These are phyloP conservation scores for Heliconius eleuchia DNA, from an alignment of 1,140 invertebrate species.

Conservation along the genomic window DNA sequence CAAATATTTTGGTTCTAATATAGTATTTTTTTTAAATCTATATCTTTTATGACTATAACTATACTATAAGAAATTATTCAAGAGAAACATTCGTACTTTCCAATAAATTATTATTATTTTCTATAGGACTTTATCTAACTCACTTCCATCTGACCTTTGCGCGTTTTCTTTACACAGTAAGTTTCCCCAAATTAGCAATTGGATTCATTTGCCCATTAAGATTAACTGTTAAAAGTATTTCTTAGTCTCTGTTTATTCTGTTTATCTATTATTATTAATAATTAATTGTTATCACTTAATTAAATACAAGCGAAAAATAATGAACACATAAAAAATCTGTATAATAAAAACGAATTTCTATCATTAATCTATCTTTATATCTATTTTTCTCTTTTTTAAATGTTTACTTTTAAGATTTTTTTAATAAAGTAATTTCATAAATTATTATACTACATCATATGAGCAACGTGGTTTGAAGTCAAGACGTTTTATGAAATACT, in stretches of 20 bases:
- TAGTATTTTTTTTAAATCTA: too few relatives aligned
- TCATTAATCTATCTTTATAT: too few relatives aligned
- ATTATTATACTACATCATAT: too few relatives aligned
- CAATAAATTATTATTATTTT: not conserved
- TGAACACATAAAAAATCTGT: too few relatives aligned
- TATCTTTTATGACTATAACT: not conserved
- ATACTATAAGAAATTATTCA: not conserved
- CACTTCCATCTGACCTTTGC: not conserved
- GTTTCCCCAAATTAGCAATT: constrained; percentile 1
- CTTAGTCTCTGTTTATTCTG: not conserved
- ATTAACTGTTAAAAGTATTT: not conserved
- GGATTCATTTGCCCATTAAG: not conserved
- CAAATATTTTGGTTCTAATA: not conserved
- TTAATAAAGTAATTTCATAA: too few relatives aligned
- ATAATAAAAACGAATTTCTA: too few relatives aligned
- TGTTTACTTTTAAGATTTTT: too few relatives aligned
- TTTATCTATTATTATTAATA: not conserved
- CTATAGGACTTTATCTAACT: not conserved
- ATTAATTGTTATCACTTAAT: too few relatives aligned
- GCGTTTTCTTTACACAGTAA: not conserved
- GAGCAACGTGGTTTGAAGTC: too few relatives aligned
- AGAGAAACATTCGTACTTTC: not conserved
- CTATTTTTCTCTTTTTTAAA: too few relatives aligned
- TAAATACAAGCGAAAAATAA: too few relatives aligned
- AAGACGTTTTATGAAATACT: too few relatives aligned